Evolutionary conservation across 1,140 invertebrate species (phyloP).

Genomic region (Drosophila ficusphila): DNA sequence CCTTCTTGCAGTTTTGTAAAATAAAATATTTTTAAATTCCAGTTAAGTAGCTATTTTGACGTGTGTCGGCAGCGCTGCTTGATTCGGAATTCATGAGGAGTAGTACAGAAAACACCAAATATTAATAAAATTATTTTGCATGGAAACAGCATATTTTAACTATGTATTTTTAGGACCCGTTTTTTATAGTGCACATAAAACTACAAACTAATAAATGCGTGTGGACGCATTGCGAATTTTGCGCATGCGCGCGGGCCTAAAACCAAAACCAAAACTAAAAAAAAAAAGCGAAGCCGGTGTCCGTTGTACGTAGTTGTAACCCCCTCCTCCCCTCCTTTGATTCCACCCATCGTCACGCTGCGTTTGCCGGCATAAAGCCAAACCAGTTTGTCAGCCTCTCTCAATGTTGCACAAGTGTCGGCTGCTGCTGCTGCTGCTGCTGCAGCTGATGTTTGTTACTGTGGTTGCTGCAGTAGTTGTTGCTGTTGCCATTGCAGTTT

Average conservation of each 20-base stretch:
- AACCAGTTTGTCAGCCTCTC: constrained; percentile 73
- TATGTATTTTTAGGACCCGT: not conserved
- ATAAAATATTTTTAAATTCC: too few relatives aligned
- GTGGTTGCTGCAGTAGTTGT: constrained; percentile 64
- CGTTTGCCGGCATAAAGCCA: constrained; percentile 45
- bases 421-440: constrained; percentile 10
- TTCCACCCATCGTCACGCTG: constrained; percentile 13
- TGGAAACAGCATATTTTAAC: not conserved
- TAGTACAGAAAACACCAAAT: too few relatives aligned
- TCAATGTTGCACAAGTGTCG: constrained; percentile 64
- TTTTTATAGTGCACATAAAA: constrained; percentile 32
- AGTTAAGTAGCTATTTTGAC: too few relatives aligned
- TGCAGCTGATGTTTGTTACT: constrained; percentile 38
- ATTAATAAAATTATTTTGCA: not conserved
- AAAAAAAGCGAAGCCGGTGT: constrained; percentile 3
- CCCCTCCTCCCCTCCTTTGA: not conserved
- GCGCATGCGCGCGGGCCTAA: constrained; percentile 64
- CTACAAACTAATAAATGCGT: constrained; percentile 21
- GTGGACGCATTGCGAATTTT: constrained; percentile 46
- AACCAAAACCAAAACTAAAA: constrained; percentile 10
- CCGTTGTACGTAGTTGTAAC: too few relatives aligned
- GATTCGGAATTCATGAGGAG: too few relatives aligned
- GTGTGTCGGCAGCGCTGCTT: too few relatives aligned
- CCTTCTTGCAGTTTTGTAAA: too few relatives aligned
- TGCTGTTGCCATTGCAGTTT: constrained; percentile 69